These are phyloP conservation scores for Eustalomyia histrio DNA, from an alignment of 2,888 invertebrate species.

Conservation along the genomic window DNA sequence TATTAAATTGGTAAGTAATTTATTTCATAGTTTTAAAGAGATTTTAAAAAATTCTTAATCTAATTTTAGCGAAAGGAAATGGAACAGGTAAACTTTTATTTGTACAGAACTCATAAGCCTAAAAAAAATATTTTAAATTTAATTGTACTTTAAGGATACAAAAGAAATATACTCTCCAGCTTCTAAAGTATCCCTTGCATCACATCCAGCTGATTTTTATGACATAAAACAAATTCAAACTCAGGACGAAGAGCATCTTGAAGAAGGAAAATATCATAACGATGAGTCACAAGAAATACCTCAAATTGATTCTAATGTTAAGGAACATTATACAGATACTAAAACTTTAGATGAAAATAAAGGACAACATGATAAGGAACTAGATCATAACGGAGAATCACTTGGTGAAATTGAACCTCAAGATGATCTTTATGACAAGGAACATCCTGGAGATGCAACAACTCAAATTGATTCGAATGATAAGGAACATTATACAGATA, in stretches of 20 bases:
- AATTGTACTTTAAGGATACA: background rate
- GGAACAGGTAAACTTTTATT: background rate
- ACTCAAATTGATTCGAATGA: background rate
- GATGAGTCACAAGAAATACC: background rate
- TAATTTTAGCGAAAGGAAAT: background rate
- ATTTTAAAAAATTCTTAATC: background rate
- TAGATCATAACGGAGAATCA: no score
- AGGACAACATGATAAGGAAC: no score
- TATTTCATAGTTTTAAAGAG: background rate
- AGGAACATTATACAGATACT: background rate
- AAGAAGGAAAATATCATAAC: background rate
- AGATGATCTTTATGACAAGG: no score
- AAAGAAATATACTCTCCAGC: conserved; percentile 27
- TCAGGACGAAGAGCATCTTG: background rate
- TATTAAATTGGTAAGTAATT: conserved; percentile 14
- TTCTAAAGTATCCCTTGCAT: conserved; percentile 36
- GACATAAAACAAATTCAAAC: background rate
- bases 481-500: background rate
- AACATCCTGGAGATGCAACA: background rate
- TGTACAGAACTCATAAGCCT: background rate
- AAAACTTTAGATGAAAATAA: background rate
- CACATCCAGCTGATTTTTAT: conserved; percentile 15
- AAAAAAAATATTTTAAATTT: background rate
- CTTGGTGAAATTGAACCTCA: no score
- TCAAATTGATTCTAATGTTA: background rate